These are phyloP conservation scores for Eretmocerus hayati DNA, from an alignment of 2,888 invertebrate genomes.

Conservation along the genomic window DNA sequence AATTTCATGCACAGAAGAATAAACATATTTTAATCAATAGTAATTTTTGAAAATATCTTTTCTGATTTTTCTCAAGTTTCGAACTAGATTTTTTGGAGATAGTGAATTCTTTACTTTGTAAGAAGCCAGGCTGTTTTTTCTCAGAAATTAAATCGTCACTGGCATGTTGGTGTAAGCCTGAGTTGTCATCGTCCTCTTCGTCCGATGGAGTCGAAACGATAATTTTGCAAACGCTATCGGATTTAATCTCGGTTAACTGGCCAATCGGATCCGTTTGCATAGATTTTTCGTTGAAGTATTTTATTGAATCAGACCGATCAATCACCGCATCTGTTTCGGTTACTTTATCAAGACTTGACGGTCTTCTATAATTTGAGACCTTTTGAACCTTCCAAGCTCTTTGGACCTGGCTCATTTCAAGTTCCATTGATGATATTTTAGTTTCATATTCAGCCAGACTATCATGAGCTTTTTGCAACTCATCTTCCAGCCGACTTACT, in stretches of 20 bases:
- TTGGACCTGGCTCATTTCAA: conserved; percentile 33
- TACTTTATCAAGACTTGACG: background rate
- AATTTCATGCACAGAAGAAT: too few species aligned
- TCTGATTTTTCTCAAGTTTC: too few species aligned
- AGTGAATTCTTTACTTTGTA: too few species aligned
- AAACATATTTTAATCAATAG: too few species aligned
- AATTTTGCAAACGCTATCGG: background rate
- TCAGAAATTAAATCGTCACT: too few species aligned
- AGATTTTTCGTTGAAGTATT: conserved; percentile 1
- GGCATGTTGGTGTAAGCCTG: too few species aligned
- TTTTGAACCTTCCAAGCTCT: conserved; percentile 31
- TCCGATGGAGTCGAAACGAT: background rate
- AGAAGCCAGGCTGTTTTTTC: too few species aligned
- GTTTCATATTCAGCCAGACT: conserved; percentile 31
- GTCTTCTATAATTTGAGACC: background rate
- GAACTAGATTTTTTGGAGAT: too few species aligned
- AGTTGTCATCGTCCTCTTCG: background rate
- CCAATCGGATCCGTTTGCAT: conserved; percentile 1
- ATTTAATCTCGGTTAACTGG: conserved; percentile 3
- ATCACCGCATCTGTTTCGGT: background rate
- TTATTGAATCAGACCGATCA: background rate
- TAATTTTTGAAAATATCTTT: too few species aligned
- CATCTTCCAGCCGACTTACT: conserved; percentile 35
- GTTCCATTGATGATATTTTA: conserved; percentile 32
- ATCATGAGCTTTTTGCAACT: conserved; percentile 28